Conservation (phyloP, 2,113 vertebrate genomes). For the Candoia aspera region DNA sequence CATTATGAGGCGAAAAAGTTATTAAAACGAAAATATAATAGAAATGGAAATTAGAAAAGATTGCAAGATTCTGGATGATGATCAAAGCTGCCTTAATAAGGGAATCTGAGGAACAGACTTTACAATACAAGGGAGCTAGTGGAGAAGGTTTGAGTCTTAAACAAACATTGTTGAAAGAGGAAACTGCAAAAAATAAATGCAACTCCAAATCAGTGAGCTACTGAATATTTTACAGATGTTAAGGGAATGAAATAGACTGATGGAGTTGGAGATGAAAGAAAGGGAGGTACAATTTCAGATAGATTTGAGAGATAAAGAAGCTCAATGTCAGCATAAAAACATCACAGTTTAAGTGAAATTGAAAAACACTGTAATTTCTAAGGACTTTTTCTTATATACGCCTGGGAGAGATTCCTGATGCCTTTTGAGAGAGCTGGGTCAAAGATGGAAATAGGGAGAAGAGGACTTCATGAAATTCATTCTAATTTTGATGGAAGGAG, state of each 20-base stretch:
- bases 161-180: not conserved
- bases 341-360: not conserved
- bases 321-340: not conserved
- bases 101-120: not conserved
- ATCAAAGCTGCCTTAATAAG: not conserved
- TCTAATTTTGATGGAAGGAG: not conserved
- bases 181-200: not conserved
- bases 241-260: not conserved
- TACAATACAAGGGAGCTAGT: not conserved
- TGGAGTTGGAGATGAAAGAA: not conserved
- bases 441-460: not conserved
- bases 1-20: not conserved
- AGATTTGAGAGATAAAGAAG: not conserved
- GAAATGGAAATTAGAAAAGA: not conserved
- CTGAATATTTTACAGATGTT: not conserved
- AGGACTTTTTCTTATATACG: not conserved
- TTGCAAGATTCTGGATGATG: not conserved
- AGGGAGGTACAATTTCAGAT: not conserved
- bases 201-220: not conserved
- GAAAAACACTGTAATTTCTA: not conserved
- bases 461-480: not conserved
- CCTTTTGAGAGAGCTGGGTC: not conserved
- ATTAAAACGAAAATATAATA: not conserved
- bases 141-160: not conserved
- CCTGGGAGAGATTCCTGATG: not conserved